Conservation (phyloP, 2,888 invertebrate species). For the Lathronympha strigana region DNA sequence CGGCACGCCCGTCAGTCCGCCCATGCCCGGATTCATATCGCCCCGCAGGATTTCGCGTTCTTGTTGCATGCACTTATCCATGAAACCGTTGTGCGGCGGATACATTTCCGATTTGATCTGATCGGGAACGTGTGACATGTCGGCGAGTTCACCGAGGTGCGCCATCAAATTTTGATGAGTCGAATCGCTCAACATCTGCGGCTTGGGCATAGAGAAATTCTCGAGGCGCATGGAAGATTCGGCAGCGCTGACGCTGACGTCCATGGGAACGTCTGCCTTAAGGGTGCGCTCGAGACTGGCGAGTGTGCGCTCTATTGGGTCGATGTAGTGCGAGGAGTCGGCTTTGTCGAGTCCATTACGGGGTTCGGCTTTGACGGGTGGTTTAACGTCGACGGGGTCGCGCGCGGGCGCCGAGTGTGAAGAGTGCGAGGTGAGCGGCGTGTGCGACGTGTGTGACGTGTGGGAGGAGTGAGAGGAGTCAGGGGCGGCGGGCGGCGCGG, state of each 20-base stretch:
- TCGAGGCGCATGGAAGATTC: constrained; percentile 78
- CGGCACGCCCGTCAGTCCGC: constrained; percentile 69
- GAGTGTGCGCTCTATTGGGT: constrained; percentile 88
- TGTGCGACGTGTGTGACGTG: constrained; percentile 45
- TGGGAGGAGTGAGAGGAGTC: constrained; percentile 43
- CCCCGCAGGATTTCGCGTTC: constrained; percentile 67
- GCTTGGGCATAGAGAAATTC: constrained; percentile 74
- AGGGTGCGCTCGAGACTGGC: constrained; percentile 87
- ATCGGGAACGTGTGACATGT: constrained; percentile 70
- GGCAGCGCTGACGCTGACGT: constrained; percentile 79
- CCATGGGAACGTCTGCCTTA: constrained; percentile 83
- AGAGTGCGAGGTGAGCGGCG: constrained; percentile 52
- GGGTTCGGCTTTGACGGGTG: constrained; percentile 62
- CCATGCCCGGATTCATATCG: constrained; percentile 61
- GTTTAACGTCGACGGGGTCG: constrained; percentile 59
- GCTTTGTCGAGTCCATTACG: constrained; percentile 76
- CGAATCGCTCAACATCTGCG: constrained; percentile 66
- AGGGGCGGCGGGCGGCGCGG: constrained; percentile 37
- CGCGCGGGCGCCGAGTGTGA: constrained; percentile 55
- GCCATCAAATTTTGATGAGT: constrained; percentile 77
- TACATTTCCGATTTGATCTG: constrained; percentile 73
- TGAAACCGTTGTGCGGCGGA: constrained; percentile 74
- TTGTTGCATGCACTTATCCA: constrained; percentile 67
- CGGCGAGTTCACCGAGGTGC: constrained; percentile 72
- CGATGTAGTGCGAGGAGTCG: constrained; percentile 81